phyloP scores from a whole-genome alignment of 2,113 vertebrate genomes.

The Pelecanoides urinatrix region DNA sequence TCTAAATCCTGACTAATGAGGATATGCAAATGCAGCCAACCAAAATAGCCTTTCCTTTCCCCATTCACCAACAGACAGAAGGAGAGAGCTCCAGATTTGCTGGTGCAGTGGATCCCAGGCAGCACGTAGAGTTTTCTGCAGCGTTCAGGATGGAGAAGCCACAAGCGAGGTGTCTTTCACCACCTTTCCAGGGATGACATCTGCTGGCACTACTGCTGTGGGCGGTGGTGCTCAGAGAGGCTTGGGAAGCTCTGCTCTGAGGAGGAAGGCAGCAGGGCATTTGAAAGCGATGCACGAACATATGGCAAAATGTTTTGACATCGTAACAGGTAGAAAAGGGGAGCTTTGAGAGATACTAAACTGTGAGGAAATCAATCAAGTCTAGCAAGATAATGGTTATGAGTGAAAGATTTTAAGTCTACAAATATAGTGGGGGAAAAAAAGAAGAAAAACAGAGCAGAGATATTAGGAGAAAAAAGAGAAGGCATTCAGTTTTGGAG shows the following conservation, averaged over 20 bases:
- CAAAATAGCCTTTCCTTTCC: not conserved
- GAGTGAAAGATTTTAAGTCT: not conserved
- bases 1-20: not conserved
- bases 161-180: not conserved
- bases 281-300: not conserved
- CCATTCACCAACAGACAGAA: not conserved
- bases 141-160: not conserved
- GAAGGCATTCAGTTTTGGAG: not conserved
- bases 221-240: not conserved
- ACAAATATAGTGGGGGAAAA: not conserved
- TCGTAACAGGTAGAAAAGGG: not conserved
- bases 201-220: not conserved
- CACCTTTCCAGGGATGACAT: not conserved
- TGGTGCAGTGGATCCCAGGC: not conserved
- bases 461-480: not conserved
- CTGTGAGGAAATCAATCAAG: conserved; percentile 19
- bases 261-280: not conserved
- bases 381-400: conserved; percentile 26
- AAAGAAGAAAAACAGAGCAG: not conserved
- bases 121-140: not conserved
- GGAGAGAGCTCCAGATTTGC: not conserved
- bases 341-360: conserved; percentile 28
- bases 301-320: conserved; percentile 53
- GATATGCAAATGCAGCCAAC: not conserved
- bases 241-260: not conserved